Conservation (phyloP, 2,888 invertebrate species). For the Diabrotica balteata region DNA sequence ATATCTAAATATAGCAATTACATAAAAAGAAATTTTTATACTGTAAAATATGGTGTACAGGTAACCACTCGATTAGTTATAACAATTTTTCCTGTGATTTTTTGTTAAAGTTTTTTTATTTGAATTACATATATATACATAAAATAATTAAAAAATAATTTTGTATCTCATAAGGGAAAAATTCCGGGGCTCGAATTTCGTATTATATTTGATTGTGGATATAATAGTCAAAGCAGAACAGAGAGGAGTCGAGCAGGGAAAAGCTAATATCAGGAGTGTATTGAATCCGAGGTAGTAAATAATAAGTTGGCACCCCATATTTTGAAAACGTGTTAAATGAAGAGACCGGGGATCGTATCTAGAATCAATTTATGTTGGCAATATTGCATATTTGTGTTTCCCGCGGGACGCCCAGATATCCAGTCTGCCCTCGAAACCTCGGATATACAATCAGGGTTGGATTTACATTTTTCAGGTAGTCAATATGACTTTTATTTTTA, state of each 20-base stretch:
- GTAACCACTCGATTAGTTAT: too few species aligned
- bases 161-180: too few species aligned
- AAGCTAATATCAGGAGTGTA: slow-evolving; percentile 38
- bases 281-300: slow-evolving; percentile 50
- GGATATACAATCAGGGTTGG: slow-evolving; percentile 30
- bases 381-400: slow-evolving; percentile 62
- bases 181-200: too few species aligned
- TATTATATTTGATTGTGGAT: slow-evolving; percentile 10
- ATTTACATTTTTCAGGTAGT: not conserved
- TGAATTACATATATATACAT: too few species aligned
- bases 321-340: slow-evolving; percentile 58
- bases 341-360: slow-evolving; percentile 57
- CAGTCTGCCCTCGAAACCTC: slow-evolving; percentile 49
- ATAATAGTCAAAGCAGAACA: slow-evolving; percentile 34
- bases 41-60: too few species aligned
- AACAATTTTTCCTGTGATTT: too few species aligned
- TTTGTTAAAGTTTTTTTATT: too few species aligned
- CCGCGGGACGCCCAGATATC: slow-evolving; percentile 56
- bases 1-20: too few species aligned
- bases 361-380: slow-evolving; percentile 62
- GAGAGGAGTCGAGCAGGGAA: slow-evolving; percentile 24
- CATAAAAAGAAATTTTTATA: too few species aligned
- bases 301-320: slow-evolving; percentile 55
- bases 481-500: too few species aligned
- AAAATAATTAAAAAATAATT: too few species aligned